phyloP scores from a whole-genome alignment of 2,888 invertebrate species.

The Drosophila barbarae region DNA sequence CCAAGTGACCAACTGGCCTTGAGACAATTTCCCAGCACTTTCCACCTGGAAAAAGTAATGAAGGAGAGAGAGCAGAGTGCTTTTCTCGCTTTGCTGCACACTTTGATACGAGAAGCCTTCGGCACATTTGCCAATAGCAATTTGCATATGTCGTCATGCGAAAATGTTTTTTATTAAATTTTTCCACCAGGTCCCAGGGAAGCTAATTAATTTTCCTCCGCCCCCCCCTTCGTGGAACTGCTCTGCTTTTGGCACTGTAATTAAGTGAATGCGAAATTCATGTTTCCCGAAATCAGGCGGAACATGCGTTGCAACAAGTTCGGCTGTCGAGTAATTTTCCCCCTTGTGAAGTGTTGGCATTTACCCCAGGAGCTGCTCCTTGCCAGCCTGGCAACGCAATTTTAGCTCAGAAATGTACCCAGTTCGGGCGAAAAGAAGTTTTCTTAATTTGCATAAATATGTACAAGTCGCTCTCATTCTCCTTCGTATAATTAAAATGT shows the following conservation, averaged over 20 bases:
- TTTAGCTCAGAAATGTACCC: slow-evolving; percentile 52
- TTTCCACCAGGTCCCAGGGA: slow-evolving; percentile 34
- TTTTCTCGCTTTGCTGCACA: slow-evolving; percentile 55
- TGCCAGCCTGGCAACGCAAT: slow-evolving; percentile 25
- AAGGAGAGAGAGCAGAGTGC: background rate
- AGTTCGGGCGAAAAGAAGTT: slow-evolving; percentile 40
- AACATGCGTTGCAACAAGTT: slow-evolving; percentile 66
- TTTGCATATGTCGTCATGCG: slow-evolving; percentile 75
- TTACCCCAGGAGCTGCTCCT: slow-evolving; percentile 24
- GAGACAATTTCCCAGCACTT: slow-evolving; percentile 40
- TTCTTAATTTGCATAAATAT: slow-evolving; percentile 66
- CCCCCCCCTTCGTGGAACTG: background rate
- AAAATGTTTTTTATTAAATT: slow-evolving; percentile 64
- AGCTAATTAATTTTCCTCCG: slow-evolving; percentile 66
- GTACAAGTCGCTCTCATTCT: slow-evolving; percentile 24
- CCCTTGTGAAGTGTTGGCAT: slow-evolving; percentile 59
- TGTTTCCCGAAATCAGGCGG: slow-evolving; percentile 68
- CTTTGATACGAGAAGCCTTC: slow-evolving; percentile 55
- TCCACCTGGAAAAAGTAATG: slow-evolving; percentile 22
- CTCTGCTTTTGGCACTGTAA: slow-evolving; percentile 48
- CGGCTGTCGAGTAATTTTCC: slow-evolving; percentile 67
- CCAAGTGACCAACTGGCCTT: slow-evolving; percentile 73
- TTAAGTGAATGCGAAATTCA: slow-evolving; percentile 76
- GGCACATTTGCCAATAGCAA: slow-evolving; percentile 43
- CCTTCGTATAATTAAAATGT: slow-evolving; percentile 55